These are phyloP conservation scores for Ectemnius cavifrons DNA, from an alignment of 2,888 invertebrate species.

Conservation along the genomic window DNA sequence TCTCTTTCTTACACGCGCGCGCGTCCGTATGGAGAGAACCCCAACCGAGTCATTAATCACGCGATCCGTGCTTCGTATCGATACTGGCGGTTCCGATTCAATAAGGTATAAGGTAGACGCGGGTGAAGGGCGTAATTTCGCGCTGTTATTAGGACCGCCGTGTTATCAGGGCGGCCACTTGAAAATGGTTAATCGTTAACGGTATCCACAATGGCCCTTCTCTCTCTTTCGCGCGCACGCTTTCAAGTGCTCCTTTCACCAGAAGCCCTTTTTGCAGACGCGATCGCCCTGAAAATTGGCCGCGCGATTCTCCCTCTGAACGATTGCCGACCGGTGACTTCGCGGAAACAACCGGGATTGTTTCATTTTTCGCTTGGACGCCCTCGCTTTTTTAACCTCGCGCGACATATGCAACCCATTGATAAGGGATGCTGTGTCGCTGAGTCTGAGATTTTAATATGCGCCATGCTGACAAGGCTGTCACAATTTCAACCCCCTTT, in stretches of 20 bases:
- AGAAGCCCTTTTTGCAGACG: background rate
- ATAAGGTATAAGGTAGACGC: slow-evolving; percentile 46
- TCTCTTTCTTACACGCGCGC: background rate
- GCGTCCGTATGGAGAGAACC: slow-evolving; percentile 11
- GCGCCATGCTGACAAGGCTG: no score
- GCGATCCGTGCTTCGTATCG: slow-evolving; percentile 57
- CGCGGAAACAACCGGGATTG: background rate
- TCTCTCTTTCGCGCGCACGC: background rate
- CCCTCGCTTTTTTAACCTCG: no score
- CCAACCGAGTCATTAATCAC: slow-evolving; percentile 59
- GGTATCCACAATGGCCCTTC: slow-evolving; percentile 21
- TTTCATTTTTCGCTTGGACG: background rate
- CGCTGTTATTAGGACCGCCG: slow-evolving; percentile 56
- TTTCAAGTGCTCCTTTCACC: slow-evolving; percentile 23
- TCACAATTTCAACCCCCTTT: no score
- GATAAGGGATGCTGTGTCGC: no score
- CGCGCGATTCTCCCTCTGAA: slow-evolving; percentile 26
- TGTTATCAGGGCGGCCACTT: slow-evolving; percentile 30
- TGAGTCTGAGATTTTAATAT: no score
- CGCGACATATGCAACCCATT: no score
- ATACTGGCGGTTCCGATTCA: slow-evolving; percentile 54
- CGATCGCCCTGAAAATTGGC: slow-evolving; percentile 41
- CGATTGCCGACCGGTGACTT: slow-evolving; percentile 20
- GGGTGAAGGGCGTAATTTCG: slow-evolving; percentile 52
- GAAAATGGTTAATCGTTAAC: slow-evolving; percentile 59